A percentile compares a stretch with the other conserved stretches of the same genome.
These are phyloP conservation scores for Lithophane semibrunnea DNA, from an alignment of 2,888 invertebrate genomes.

Conservation along the genomic window DNA sequence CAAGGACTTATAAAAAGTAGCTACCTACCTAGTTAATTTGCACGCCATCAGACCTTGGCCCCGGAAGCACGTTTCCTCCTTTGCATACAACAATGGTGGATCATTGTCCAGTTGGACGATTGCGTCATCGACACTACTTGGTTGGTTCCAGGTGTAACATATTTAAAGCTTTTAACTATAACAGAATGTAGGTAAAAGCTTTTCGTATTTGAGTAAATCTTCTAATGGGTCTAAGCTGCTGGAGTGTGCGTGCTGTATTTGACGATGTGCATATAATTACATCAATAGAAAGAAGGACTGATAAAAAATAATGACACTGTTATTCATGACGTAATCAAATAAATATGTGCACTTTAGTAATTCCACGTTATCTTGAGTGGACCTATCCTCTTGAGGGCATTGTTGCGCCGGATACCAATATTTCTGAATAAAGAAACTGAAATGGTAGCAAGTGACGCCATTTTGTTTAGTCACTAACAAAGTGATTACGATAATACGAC, in stretches of 20 bases:
- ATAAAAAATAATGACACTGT: neutral
- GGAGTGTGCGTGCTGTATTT: no score
- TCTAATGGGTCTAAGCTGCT: no score
- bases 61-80: slow-evolving; percentile 79
- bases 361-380: slow-evolving; percentile 29
- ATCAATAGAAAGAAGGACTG: neutral
- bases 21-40: slow-evolving; percentile 64
- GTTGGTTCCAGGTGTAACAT: slow-evolving; percentile 39
- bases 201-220: neutral
- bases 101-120: slow-evolving; percentile 71
- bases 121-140: slow-evolving; percentile 55
- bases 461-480: neutral
- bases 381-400: slow-evolving; percentile 31
- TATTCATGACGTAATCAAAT: neutral
- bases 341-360: slow-evolving; percentile 11
- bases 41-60: slow-evolving; percentile 65
- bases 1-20: slow-evolving; percentile 38
- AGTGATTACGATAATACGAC: neutral
- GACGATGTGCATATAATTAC: neutral
- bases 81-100: slow-evolving; percentile 80
- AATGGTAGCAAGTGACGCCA: neutral
- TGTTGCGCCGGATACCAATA: slow-evolving; percentile 28
- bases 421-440: slow-evolving; percentile 9
- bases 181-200: neutral
- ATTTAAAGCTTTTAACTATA: slow-evolving; percentile 15